Conservation (phyloP, 2,888 invertebrate species). For the Melanostoma scalare region DNA sequence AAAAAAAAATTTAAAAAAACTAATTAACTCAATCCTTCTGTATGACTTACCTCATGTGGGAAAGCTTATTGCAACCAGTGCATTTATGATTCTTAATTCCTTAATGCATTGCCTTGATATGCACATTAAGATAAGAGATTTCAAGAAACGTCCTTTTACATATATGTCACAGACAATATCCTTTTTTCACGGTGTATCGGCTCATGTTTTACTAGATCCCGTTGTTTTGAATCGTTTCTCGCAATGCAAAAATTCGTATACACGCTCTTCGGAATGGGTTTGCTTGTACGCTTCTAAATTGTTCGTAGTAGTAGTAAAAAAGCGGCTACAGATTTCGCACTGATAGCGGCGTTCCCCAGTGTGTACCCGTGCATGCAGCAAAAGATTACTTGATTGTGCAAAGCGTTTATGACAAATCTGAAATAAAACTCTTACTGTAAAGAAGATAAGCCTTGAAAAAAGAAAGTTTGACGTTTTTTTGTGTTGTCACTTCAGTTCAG, state of each 20-base stretch:
- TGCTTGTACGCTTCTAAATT: conserved; percentile 76
- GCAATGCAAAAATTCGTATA: conserved; percentile 74
- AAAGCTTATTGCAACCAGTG: conserved; percentile 75
- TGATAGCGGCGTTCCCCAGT: conserved; percentile 75
- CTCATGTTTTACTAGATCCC: conserved; percentile 75
- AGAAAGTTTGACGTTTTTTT: too few species aligned
- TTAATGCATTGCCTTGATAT: conserved; percentile 76
- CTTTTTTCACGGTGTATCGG: conserved; percentile 74
- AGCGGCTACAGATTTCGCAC: conserved; percentile 76
- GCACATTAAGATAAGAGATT: conserved; percentile 75
- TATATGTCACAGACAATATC: conserved; percentile 74
- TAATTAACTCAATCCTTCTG: background rate
- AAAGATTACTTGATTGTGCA: conserved; percentile 75
- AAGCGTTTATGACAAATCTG: conserved; percentile 74
- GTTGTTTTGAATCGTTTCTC: conserved; percentile 75
- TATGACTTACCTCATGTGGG: conserved; percentile 76
- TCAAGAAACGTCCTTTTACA: conserved; percentile 76
- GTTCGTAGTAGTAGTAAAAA: conserved; percentile 76
- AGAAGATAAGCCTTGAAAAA: too few species aligned
- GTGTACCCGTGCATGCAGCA: conserved; percentile 75
- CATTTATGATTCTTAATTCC: conserved; percentile 75
- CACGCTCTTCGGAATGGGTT: conserved; percentile 74
- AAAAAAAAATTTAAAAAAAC: background rate
- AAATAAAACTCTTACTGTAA: background rate
- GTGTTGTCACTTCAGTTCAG: too few species aligned